phyloP scores from a whole-genome alignment of 1,140 invertebrate species.

The Drosophila erecta region DNA sequence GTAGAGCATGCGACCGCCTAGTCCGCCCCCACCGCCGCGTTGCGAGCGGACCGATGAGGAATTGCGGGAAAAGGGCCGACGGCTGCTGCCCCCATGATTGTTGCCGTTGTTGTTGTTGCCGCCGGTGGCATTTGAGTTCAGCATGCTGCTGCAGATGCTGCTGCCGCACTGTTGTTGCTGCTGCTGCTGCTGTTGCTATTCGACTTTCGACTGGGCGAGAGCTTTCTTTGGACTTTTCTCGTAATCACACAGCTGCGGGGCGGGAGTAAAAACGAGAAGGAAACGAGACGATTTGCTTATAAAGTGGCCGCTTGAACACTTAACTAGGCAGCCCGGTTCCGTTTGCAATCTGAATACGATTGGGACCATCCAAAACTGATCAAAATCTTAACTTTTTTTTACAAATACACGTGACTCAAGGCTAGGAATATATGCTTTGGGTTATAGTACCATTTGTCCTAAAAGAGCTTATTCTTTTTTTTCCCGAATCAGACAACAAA shows the following conservation, averaged over 20 bases:
- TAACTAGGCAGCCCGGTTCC: conserved; percentile 31
- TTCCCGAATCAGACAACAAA: no score
- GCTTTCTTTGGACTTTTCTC: conserved; percentile 22
- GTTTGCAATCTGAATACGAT: conserved; percentile 29
- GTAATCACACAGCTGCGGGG: conserved; percentile 40
- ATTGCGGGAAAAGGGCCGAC: conserved; percentile 70
- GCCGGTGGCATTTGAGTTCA: conserved; percentile 70
- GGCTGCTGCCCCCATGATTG: conserved; percentile 72
- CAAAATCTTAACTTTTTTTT: conserved; percentile 10
- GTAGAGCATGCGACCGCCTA: conserved; percentile 58
- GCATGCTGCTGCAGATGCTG: conserved; percentile 49
- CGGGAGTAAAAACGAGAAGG: conserved; percentile 35
- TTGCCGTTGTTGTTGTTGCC: conserved; percentile 34
- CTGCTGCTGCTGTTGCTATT: conserved; percentile 24
- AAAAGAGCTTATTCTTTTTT: no score
- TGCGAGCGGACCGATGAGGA: conserved; percentile 71
- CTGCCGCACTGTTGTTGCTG: background rate
- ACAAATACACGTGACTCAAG: background rate
- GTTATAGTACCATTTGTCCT: no score
- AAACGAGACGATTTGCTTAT: conserved; percentile 42
- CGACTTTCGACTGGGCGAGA: conserved; percentile 17
- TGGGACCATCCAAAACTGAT: conserved; percentile 13
- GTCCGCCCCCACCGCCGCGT: conserved; percentile 48
- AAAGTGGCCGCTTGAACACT: conserved; percentile 38
- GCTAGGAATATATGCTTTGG: background rate